Conservation (phyloP, 2,888 invertebrate species). For the Nudaria mundana region DNA sequence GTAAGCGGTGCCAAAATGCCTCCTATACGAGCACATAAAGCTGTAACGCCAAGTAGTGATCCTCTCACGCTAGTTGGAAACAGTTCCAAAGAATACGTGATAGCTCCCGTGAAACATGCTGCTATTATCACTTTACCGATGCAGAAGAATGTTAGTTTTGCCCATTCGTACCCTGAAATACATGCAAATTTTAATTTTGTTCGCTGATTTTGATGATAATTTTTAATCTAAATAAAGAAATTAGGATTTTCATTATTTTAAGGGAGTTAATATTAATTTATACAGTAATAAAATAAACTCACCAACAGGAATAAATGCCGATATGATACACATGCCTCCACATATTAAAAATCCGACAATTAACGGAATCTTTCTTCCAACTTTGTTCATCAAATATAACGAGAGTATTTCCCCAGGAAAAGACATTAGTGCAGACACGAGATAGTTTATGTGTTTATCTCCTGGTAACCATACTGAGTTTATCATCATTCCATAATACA, state of each 20-base stretch:
- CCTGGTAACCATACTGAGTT: constrained; percentile 66
- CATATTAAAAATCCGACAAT: constrained; percentile 49
- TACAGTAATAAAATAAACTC: constrained; percentile 28
- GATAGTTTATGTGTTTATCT: constrained; percentile 61
- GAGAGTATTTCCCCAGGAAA: constrained; percentile 63
- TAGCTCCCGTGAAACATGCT: constrained; percentile 81
- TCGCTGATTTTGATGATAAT: too few relatives aligned
- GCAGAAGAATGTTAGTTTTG: constrained; percentile 69
- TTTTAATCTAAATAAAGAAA: too few relatives aligned
- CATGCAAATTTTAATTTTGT: not conserved
- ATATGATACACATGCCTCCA: constrained; percentile 47
- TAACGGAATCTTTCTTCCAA: constrained; percentile 58
- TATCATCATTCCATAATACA: constrained; percentile 63
- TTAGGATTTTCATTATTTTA: too few relatives aligned
- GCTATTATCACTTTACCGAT: constrained; percentile 83
- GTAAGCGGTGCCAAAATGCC: constrained; percentile 84
- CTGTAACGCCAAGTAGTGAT: constrained; percentile 80
- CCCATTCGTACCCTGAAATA: constrained; percentile 45
- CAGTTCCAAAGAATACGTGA: constrained; percentile 83
- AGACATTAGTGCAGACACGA: constrained; percentile 60
- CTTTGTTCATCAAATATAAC: constrained; percentile 59
- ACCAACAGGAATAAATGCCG: constrained; percentile 54
- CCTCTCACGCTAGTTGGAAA: constrained; percentile 84
- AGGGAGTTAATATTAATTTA: too few relatives aligned
- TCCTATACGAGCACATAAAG: constrained; percentile 81